Percentiles rank a stretch among this genome's conserved stretches.
phyloP scores from a whole-genome alignment of 2,113 vertebrate genomes.

The Etia nguti region DNA sequence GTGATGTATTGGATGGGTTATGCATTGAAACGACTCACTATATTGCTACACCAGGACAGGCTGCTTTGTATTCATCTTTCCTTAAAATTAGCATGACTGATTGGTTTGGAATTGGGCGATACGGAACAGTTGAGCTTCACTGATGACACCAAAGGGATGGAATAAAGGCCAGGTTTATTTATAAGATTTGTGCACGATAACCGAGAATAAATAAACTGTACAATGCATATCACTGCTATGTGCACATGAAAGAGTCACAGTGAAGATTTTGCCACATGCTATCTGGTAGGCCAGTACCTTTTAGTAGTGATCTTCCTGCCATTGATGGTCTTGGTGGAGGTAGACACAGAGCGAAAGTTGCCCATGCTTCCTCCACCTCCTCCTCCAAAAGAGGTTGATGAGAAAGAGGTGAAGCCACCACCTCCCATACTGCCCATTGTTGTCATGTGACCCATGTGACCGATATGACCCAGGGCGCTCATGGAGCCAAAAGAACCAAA shows the following conservation, averaged over 20 bases:
- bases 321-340: slow-evolving; percentile 88
- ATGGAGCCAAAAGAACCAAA: slow-evolving; percentile 76
- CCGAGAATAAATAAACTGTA: neutral
- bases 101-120: neutral
- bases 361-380: slow-evolving; percentile 75
- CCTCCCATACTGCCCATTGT: slow-evolving; percentile 52
- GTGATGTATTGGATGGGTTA: neutral
- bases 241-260: rapidly evolving
- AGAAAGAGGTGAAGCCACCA: slow-evolving; percentile 81
- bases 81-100: neutral
- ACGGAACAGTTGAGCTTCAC: neutral
- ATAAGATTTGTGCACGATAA: neutral
- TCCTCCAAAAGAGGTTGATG: slow-evolving; percentile 81
- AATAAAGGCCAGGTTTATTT: neutral
- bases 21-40: neutral
- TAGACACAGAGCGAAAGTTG: slow-evolving; percentile 89
- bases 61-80: neutral
- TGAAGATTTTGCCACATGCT: neutral
- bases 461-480: slow-evolving; percentile 52
- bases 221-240: too few relatives aligned
- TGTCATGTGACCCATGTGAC: slow-evolving; percentile 60
- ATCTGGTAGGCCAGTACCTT: slow-evolving; percentile 43
- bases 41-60: neutral
- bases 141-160: neutral
- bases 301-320: slow-evolving; percentile 92